Evolutionary conservation across 2,797 vertebrate species (phyloP), one percentile per base, ranked within the genome.

Genomic region (Dallia pectoralis): DNA sequence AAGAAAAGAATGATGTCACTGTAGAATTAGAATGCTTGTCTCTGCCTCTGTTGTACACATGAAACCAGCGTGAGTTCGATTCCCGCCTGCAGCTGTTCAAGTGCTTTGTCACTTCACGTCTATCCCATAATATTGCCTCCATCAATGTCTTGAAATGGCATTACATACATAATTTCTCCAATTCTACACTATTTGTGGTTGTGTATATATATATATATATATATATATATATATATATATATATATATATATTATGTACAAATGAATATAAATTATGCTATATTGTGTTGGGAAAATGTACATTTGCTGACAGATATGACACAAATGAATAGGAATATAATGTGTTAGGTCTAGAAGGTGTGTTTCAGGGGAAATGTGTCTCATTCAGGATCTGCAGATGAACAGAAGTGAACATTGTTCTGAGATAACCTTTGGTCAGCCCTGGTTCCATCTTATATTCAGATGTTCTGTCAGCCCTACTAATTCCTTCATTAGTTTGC

Each of bases 1-100:
- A 74, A 32, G 74, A 18, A 2, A 80, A 69, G 72, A 72, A 30
- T 29, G 30, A 63, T 40, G 29, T 47, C 27, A 71, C 25, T 47
- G 12, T 15, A 56, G 11, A 33, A 18, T 72, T 62, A 53, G 53
- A 67, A 48, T 49, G 22, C 22, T 3, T 36, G 36, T 40, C 40
- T 44, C 40, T 44, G 40, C 12, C 12, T 44, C 40, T 40, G 40
- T 44, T 44, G 14, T 12, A 44, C 3, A 44, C 3, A 3, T 44
- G 9, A 44, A 1, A 1, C 14, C 3, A 44, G 40, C 1, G 14
- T 36, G 33, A 8, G 33, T 36, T 36, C 8, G 33, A 36, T 36
- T 36, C 33, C 33, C 8, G 33, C 33, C 33, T 36, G 33, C 33
- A 3, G 33, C 33, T 3, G 8, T 36, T 36, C 33, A 36, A 36